Evolutionary conservation across 2,888 invertebrate genomes (phyloP), one percentile per base, ranked within the genome.

Genomic region (Aricia artaxerxes): DNA sequence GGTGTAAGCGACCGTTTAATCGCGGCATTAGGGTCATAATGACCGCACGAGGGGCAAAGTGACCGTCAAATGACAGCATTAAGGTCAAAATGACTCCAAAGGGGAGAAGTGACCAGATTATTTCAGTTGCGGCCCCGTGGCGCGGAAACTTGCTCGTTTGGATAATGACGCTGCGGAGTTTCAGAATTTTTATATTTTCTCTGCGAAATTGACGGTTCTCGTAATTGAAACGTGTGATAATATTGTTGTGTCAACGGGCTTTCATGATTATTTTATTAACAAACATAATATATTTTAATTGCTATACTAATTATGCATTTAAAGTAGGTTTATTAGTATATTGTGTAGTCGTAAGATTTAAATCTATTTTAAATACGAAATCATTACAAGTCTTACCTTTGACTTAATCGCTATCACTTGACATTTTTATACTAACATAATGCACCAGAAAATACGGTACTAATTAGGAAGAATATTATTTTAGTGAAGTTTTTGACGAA

Each of bases 61-160:
- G 49, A 31, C 44, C 53, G 53, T 31, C 75, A 24, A 75, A 75
- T 53, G n/a, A 24, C 24, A 49, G 24, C 75, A 75, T 75, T 75
- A 53, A 13, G 75, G 75, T 49, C 81, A 35, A 69, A 69, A 69
- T 69, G 69, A 6, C 13, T 38, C 16, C 13, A 16, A 69, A 69
- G 69, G 69, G 69, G 69, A 69, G 35, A 69, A 38, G 69, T 69
- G 69, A 69, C 79, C 76, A 84, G 83, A 85, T 85, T 85, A 84
- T 82, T 81, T 77, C 81, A 80, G 79, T 81, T 79, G 80, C 80
- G 81, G 79, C 79, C 81, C 81, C 79, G 78, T 80, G 61, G 79
- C 24, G 75, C 60, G 79, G 79, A 81, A 80, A 80, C 79, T 81
- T 82, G 78, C 80, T 79, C 44, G 72, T 78, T 73, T 60, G 69